Conservation (phyloP, 2,113 vertebrate species). For the Aptenodytes patagonicus region DNA sequence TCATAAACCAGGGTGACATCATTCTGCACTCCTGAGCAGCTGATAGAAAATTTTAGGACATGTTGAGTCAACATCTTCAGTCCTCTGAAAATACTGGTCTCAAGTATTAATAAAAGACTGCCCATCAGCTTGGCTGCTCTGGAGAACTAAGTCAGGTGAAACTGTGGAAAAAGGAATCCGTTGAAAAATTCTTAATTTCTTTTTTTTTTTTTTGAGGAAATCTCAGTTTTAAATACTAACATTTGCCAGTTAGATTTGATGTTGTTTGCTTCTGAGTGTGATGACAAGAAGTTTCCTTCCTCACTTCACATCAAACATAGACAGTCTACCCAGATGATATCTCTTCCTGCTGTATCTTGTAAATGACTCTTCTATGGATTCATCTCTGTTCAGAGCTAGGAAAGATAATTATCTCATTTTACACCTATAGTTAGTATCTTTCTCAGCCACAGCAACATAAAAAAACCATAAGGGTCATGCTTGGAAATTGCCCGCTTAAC, state of each 20-base stretch:
- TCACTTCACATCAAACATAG: not conserved
- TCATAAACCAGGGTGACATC: fast-evolving
- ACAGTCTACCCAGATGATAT: not conserved
- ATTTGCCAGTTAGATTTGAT: not conserved
- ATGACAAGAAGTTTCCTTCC: not conserved
- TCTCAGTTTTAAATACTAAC: not conserved
- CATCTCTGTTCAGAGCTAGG: not conserved
- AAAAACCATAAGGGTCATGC: not conserved
- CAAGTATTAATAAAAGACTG: not conserved
- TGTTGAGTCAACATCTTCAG: not conserved
- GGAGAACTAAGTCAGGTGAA: not conserved
- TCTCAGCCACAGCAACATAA: not conserved
- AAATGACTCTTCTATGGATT: not conserved
- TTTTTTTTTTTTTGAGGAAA: not conserved
- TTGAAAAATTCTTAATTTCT: not conserved
- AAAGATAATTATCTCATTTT: not conserved
- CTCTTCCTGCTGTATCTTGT: not conserved
- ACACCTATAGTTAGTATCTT: not conserved
- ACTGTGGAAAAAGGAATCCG: not conserved
- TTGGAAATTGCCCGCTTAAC: not conserved
- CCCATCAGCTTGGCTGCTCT: not conserved
- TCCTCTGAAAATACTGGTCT: not conserved
- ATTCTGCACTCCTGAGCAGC: not conserved
- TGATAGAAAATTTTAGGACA: not conserved
- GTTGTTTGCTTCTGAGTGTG: not conserved